Percentiles rank a stretch among this genome's conserved stretches.
These are phyloP conservation scores for Cephalotes varians DNA, from an alignment of 2,888 invertebrate species.

Conservation along the genomic window DNA sequence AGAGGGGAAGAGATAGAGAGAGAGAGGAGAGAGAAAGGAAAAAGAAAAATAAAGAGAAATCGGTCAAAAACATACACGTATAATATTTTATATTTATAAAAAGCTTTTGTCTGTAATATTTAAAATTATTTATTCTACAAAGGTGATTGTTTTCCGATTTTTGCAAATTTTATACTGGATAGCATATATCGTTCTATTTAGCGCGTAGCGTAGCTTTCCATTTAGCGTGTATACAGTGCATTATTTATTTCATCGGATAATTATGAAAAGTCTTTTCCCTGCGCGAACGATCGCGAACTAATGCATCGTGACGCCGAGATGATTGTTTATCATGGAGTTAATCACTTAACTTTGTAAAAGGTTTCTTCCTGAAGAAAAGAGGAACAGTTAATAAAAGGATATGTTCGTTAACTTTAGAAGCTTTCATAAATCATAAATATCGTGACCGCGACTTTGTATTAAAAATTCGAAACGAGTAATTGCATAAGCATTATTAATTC, in stretches of 20 bases:
- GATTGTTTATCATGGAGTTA: slow-evolving; percentile 15
- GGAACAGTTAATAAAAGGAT: background rate
- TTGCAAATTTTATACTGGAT: slow-evolving; percentile 21
- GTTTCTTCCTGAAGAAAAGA: background rate
- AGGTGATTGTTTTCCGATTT: slow-evolving; percentile 14
- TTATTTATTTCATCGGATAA: slow-evolving; percentile 26
- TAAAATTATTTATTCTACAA: background rate
- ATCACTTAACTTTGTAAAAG: background rate
- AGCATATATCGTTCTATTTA: background rate
- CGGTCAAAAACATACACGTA: background rate
- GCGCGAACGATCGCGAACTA: background rate
- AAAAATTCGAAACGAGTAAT: background rate
- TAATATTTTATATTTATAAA: background rate
- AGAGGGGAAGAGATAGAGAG: too few relatives aligned
- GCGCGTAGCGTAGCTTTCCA: too few relatives aligned
- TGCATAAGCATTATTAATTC: background rate
- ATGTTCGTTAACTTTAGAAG: background rate
- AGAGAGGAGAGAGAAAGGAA: background rate
- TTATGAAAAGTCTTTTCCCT: background rate
- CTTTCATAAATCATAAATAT: slow-evolving; percentile 32
- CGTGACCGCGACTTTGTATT: too few relatives aligned
- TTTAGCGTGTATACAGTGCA: background rate
- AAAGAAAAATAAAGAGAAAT: background rate
- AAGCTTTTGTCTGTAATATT: slow-evolving; percentile 23
- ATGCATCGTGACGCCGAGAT: background rate